Evolutionary conservation across 2,888 invertebrate species (phyloP), one percentile per base, ranked within the genome.

Genomic region (Cepaea hortensis): DNA sequence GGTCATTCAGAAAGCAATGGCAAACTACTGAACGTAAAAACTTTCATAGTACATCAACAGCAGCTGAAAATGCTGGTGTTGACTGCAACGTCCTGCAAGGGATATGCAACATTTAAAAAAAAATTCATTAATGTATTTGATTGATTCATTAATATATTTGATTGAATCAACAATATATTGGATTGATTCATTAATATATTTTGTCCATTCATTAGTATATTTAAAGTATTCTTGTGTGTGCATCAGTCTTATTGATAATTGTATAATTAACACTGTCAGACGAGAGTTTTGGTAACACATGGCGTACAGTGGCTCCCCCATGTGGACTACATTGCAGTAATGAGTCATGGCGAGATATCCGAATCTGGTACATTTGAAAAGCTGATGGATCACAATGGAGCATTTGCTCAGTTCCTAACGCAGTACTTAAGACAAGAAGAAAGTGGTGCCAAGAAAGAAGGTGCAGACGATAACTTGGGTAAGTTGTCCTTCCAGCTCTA

Each of bases 271-370:
- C 6, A 65, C 18, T 70, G 11, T 61, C 82, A 88, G 88, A 86
- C 88, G 9, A 80, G 88, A 62, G 50, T 88, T 11, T 61, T 88
- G 75, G 88, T 88, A 18, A 88, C 88, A 15, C 88, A 88, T 76
- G 88, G 88, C 0, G 48, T 88, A 20, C 88, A 88, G 18, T 88
- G 88, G 88, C 84, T 88, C 4, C 88, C 88, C 13, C 20, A 65
- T n/a, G 85, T 86, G 35, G 88, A 88, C 73, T 46, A 77, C 68
- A 84, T 88, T 20, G n/a, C 85, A n/a, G 84, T 86, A 84, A 86
- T 86, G 86, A 72, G 35, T 20, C 55, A 86, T 84, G 86, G 88
- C 4, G 7, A 48, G 11, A 70, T 88, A 18, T 68, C 73, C 11
- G 84, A 85, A 55, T 65, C 79, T 46, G 88, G 88, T 18, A 70